A percentile compares a stretch with the other conserved stretches of the same genome.
Evolutionary conservation across 1,140 invertebrate genomes (phyloP).

Genomic region (Dermatophagoides farinae): DNA sequence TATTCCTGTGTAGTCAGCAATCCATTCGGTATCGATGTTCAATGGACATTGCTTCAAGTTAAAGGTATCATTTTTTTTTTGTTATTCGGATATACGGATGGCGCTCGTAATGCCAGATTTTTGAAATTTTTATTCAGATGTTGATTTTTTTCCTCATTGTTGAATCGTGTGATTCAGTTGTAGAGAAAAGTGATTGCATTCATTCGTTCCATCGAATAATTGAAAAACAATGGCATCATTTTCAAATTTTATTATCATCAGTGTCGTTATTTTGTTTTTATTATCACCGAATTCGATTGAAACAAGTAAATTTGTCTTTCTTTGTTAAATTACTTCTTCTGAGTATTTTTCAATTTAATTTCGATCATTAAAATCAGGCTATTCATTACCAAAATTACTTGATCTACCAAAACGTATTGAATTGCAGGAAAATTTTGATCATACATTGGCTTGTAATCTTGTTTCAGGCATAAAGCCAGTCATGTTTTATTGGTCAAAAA

Average conservation of each 20-base stretch:
- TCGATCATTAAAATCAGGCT: neutral
- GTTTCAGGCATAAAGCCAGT: neutral
- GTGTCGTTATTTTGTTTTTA: no score
- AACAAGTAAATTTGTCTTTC: neutral
- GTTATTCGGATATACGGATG: neutral
- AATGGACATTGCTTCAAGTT: neutral
- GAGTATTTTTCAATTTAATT: neutral
- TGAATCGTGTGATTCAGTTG: no score
- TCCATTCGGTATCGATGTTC: neutral
- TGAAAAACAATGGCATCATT: no score
- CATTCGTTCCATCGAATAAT: no score
- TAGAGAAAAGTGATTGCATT: no score
- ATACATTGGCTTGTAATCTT: neutral
- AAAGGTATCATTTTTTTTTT: neutral
- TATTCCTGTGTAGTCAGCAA: conserved; percentile 6
- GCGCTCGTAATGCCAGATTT: neutral
- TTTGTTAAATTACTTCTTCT: neutral
- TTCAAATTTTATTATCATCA: no score
- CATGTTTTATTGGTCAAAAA: neutral
- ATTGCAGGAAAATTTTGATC: neutral
- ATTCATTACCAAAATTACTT: neutral
- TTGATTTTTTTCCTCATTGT: no score
- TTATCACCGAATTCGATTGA: no score
- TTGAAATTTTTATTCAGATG: no score
- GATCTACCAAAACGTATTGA: neutral